Percentiles rank a stretch among this genome's conserved stretches.
Evolutionary conservation across 2,797 vertebrate genomes (phyloP).

Genomic region (Sylvilagus floridanus): DNA sequence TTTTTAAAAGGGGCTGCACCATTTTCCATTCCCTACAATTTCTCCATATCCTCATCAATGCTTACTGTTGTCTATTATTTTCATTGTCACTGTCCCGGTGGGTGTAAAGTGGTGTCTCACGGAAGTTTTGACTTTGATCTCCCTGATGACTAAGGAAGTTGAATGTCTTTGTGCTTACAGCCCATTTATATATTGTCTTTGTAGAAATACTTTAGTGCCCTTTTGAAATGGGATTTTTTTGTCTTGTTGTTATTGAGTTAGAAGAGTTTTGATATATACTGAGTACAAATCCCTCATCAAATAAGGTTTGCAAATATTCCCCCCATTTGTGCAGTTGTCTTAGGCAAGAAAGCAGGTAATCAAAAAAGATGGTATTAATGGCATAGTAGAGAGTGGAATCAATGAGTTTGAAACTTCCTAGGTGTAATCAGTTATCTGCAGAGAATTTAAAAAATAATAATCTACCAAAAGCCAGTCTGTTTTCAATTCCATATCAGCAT

Average conservation of each 20-base stretch:
- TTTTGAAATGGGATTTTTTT: no score
- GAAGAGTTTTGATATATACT: background rate
- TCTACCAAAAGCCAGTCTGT: background rate
- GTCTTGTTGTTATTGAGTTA: background rate
- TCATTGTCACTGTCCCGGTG: background rate
- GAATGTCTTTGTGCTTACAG: background rate
- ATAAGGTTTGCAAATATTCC: conserved; percentile 31
- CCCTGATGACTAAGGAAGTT: background rate
- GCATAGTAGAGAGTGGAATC: background rate
- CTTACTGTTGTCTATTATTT: background rate
- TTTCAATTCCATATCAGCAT: background rate
- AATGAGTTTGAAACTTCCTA: background rate
- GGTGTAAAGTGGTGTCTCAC: background rate
- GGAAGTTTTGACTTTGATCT: background rate
- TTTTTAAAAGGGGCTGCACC: background rate
- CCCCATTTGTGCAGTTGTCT: background rate
- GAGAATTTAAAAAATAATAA: background rate
- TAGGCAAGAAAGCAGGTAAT: background rate
- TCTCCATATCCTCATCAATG: background rate
- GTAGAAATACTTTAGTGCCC: background rate
- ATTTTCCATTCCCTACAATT: background rate
- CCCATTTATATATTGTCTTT: background rate
- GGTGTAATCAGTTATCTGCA: background rate
- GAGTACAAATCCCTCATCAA: background rate
- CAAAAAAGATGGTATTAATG: background rate